phyloP scores from a whole-genome alignment of 2,113 vertebrate genomes.

The Noctilio leporinus region DNA sequence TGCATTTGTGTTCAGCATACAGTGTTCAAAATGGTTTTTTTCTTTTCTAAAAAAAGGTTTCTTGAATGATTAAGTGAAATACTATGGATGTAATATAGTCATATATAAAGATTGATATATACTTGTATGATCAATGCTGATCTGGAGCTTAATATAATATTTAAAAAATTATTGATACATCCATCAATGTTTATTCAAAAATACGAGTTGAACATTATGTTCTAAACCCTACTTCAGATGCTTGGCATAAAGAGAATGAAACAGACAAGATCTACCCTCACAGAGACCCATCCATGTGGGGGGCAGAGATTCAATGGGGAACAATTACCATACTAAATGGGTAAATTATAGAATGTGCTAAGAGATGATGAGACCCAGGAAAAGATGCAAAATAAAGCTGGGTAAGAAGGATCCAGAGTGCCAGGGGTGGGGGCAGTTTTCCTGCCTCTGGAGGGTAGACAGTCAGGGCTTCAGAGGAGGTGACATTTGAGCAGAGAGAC shows the following conservation, averaged over 20 bases:
- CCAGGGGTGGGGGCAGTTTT: not conserved
- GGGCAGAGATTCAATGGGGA: too few species aligned
- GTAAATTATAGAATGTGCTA: not conserved
- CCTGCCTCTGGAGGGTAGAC: not conserved
- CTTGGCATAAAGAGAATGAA: not conserved
- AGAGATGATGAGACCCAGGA: not conserved
- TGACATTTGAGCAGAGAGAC: not conserved
- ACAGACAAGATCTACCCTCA: too few species aligned
- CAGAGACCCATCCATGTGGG: not conserved
- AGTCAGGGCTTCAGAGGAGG: not conserved
- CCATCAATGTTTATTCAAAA: not conserved
- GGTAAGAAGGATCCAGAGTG: not conserved
- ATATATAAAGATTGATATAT: not conserved
- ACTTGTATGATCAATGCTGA: not conserved
- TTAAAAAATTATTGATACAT: not conserved
- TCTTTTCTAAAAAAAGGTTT: not conserved
- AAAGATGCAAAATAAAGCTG: not conserved
- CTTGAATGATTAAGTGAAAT: not conserved
- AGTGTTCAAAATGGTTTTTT: not conserved
- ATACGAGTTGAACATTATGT: not conserved
- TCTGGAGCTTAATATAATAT: not conserved
- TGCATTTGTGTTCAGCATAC: not conserved
- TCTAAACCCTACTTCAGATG: not conserved
- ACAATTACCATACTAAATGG: not conserved
- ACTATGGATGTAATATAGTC: not conserved